phyloP scores from a whole-genome alignment of 2,888 invertebrate species.

The Labia minor region DNA sequence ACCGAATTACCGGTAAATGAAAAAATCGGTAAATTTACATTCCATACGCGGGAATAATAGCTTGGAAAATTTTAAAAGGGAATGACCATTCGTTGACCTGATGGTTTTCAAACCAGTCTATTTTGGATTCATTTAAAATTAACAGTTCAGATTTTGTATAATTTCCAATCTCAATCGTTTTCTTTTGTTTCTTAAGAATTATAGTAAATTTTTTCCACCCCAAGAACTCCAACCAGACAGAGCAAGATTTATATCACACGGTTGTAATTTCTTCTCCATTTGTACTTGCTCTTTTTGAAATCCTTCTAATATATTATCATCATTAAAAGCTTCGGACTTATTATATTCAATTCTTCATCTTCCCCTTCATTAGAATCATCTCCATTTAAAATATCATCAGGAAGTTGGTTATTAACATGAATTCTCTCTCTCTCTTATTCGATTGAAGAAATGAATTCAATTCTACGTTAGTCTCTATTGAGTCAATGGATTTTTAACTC shows the following conservation, averaged over 20 bases:
- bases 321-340: no score
- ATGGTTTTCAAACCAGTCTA: conserved; percentile 57
- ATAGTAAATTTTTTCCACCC: conserved; percentile 64
- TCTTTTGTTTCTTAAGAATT: conserved; percentile 33
- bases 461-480: no score
- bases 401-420: conserved; percentile 34
- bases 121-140: conserved; percentile 73
- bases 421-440: conserved; percentile 34
- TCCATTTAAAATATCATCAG: conserved; percentile 43
- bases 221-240: conserved; percentile 95
- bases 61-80: conserved; percentile 75
- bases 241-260: conserved; percentile 60
- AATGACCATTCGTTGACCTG: conserved; percentile 80
- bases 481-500: no score
- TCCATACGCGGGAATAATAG: conserved; percentile 88
- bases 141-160: conserved; percentile 73
- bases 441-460: no score
- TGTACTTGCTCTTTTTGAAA: conserved; percentile 31
- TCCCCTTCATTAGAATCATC: conserved; percentile 24
- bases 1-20: no score
- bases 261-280: conserved; percentile 51
- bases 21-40: no score
- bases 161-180: conserved; percentile 57
- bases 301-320: conserved; percentile 40
- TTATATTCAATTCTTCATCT: no score